These are phyloP conservation scores for Probosciger aterrimus DNA, from an alignment of 2,113 vertebrate genomes.

Conservation along the genomic window DNA sequence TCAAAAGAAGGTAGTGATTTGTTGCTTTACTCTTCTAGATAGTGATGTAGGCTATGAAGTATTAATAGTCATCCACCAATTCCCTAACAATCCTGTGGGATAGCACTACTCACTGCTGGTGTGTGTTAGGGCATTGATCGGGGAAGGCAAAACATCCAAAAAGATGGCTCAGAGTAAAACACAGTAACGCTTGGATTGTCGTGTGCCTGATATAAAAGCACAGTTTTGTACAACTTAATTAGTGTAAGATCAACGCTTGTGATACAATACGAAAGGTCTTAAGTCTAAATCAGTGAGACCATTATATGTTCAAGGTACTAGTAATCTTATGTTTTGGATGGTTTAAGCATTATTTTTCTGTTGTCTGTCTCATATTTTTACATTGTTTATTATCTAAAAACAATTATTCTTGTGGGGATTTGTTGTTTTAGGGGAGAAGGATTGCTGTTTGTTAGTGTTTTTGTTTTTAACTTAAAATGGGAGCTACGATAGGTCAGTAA, in stretches of 20 bases:
- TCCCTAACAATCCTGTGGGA: background rate
- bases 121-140: background rate
- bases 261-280: background rate
- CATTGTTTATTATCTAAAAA: background rate
- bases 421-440: background rate
- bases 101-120: background rate
- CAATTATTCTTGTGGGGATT: background rate
- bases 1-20: background rate
- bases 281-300: background rate
- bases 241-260: background rate
- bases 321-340: background rate
- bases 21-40: background rate
- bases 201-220: background rate
- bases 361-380: background rate
- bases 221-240: background rate
- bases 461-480: background rate
- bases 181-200: background rate
- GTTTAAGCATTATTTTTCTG: background rate
- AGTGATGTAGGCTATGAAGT: background rate
- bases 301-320: background rate
- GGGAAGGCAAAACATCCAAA: background rate
- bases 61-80: background rate
- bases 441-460: background rate
- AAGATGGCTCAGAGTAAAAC: background rate
- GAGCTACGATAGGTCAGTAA: background rate